Evolutionary conservation across 2,888 invertebrate genomes (phyloP), one percentile per base, ranked within the genome.

Genomic region (Idaea straminata): DNA sequence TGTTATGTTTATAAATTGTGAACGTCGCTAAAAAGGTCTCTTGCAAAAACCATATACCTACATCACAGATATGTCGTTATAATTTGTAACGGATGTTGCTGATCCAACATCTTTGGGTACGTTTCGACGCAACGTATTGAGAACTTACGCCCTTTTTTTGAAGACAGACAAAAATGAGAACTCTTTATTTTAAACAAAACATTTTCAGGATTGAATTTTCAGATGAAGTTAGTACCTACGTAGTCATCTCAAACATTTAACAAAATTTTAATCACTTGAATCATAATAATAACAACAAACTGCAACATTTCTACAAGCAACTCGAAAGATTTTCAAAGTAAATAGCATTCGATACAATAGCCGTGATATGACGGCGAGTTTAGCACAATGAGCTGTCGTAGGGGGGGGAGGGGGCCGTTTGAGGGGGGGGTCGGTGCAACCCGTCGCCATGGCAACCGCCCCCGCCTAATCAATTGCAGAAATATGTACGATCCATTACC

Each of bases 401-500:
- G 62, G 68, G 65, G 65, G 60, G 69, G 69, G 67, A 65, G 65
- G 66, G 63, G 66, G 68, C 65, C 65, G 63, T 62, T 59, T 35
- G 67, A 66, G 67, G 69, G 74, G 74, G 68, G 70, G 68, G 58
- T 71, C 79, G 76, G 78, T 83, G 83, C 83, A 79, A 72, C 76
- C 78, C 78, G 90, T 91, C 79, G 79, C 84, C 87, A 91, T 90
- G 85, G 86, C 86, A 83, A 92, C 92, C 91, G 87, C 87, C 91
- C 92, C 90, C 89, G 89, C 88, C 92, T 92, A 93, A 93, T 92
- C 92, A 92, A 93, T 92, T 93, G 92, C 92, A 93, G 92, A 92
- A 92, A 92, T 92, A 93, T 93, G 92, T 92, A 92, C 88, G 87
- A 83, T 70, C 86, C 83, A 85, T 86, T 79, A 85, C 91, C 89